These are phyloP conservation scores for Patagioenas fasciata DNA, from an alignment of 2,113 vertebrate species.

Conservation along the genomic window DNA sequence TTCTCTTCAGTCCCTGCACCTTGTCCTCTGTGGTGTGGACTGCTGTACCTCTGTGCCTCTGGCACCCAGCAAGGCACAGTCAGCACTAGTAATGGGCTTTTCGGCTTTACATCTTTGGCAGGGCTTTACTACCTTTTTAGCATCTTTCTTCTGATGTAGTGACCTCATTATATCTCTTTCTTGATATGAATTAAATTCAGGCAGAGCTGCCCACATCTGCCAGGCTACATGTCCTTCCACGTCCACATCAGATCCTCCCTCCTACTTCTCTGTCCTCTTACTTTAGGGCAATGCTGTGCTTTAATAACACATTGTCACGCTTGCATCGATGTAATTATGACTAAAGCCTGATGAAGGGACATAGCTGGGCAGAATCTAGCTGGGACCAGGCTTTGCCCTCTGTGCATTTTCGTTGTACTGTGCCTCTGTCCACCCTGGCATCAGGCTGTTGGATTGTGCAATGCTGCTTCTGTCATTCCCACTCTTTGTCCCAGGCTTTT, in stretches of 20 bases:
- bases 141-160: neutral
- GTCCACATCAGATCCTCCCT: neutral
- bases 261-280: neutral
- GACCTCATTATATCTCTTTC: neutral
- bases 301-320: neutral
- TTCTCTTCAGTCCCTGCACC: neutral
- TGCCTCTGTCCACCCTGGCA: neutral
- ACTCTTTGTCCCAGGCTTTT: neutral
- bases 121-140: neutral
- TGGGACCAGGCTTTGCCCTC: neutral
- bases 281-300: neutral
- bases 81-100: neutral
- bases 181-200: neutral
- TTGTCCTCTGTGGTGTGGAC: neutral
- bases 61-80: neutral
- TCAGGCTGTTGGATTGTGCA: neutral
- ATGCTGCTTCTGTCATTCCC: neutral
- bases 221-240: neutral
- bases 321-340: neutral
- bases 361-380: neutral
- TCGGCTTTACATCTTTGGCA: neutral
- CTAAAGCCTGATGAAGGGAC: neutral
- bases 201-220: neutral
- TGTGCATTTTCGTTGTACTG: neutral
- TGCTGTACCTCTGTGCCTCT: neutral